Evolutionary conservation across 2,888 invertebrate species (phyloP).

Genomic region (Tenthredo distinguenda): DNA sequence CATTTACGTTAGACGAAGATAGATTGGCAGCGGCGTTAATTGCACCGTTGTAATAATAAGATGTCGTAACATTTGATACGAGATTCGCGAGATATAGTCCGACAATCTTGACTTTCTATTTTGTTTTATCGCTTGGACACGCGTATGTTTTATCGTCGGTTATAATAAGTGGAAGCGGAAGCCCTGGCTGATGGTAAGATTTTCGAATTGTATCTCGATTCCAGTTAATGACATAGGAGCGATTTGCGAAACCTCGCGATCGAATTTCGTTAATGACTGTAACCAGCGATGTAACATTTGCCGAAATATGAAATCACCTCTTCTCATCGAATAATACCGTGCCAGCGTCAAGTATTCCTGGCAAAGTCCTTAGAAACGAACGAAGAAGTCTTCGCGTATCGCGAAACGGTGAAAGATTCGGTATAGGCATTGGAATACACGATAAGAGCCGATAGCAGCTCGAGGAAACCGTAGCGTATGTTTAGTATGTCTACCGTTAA

Average conservation of each 20-base stretch:
- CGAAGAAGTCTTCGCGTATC: background rate
- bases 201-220: background rate
- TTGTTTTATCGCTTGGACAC: constrained; percentile 41
- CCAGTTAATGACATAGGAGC: background rate
- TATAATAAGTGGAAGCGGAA: constrained; percentile 10
- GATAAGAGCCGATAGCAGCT: background rate
- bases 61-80: constrained; percentile 40
- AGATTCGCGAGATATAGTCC: constrained; percentile 39
- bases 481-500: background rate
- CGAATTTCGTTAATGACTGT: background rate
- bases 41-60: constrained; percentile 39
- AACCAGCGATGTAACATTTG: background rate
- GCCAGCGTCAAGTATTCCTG: too few relatives aligned
- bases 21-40: constrained; percentile 40
- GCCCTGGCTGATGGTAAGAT: background rate
- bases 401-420: background rate
- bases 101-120: constrained; percentile 42
- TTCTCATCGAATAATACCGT: background rate
- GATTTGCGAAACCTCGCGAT: background rate
- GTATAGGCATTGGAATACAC: background rate
- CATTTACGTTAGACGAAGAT: background rate
- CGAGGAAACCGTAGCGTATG: background rate
- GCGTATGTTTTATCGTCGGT: constrained; percentile 15
- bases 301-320: background rate
- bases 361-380: too few relatives aligned